A percentile compares a stretch with the other conserved stretches of the same genome.
phyloP scores from a whole-genome alignment of 2,797 vertebrate genomes.

The Thalassophryne amazonica region DNA sequence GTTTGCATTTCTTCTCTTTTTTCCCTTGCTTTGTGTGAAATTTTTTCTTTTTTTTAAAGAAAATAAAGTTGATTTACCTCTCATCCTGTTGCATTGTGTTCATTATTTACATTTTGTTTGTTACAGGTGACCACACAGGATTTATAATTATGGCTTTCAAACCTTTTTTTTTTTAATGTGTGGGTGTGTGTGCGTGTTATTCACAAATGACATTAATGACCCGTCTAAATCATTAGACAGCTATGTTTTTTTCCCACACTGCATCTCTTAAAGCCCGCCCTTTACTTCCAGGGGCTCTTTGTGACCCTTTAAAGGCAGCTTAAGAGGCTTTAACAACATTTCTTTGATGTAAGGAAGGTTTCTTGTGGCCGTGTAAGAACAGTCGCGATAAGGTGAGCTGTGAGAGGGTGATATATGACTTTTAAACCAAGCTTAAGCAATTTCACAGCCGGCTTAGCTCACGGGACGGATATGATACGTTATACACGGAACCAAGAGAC shows the following conservation, averaged over 20 bases:
- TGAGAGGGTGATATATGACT: conserved; percentile 72
- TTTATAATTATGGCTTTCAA: background rate
- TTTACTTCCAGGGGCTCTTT: conserved; percentile 60
- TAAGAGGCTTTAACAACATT: conserved; percentile 64
- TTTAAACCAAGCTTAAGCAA: conserved; percentile 73
- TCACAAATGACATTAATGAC: conserved; percentile 4
- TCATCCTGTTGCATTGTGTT: conserved; percentile 17
- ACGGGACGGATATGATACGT: conserved; percentile 33
- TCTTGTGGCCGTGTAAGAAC: conserved; percentile 62
- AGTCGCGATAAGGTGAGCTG: conserved; percentile 75
- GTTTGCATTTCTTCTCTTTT: conserved; percentile 88
- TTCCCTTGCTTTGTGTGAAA: conserved; percentile 93
- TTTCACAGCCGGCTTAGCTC: conserved; percentile 72
- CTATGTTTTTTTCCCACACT: conserved; percentile 73
- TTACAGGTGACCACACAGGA: too few relatives aligned
- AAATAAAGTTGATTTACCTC: conserved; percentile 93
- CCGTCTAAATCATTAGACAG: conserved; percentile 43
- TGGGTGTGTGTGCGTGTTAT: too few relatives aligned
- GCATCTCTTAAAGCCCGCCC: conserved; percentile 33
- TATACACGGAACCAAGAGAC: conserved; percentile 44
- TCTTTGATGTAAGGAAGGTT: conserved; percentile 78
- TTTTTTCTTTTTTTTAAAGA: conserved; percentile 84
- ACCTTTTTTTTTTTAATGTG: background rate
- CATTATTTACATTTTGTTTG: too few relatives aligned
- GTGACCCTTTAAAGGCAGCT: conserved; percentile 73